phyloP scores from a whole-genome alignment of 2,888 invertebrate genomes.

The Luperina nickerlii region DNA sequence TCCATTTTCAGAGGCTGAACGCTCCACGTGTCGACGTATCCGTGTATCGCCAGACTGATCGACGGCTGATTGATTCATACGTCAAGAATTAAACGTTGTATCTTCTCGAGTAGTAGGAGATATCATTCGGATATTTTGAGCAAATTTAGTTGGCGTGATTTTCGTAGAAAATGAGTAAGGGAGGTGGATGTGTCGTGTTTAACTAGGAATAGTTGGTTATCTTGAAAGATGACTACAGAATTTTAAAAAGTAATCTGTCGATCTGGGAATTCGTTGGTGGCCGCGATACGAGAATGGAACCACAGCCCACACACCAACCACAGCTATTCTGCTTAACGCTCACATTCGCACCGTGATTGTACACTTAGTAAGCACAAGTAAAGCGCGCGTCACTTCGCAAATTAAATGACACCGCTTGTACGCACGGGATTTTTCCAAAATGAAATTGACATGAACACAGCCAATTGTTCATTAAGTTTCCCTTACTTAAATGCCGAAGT shows the following conservation, averaged over 20 bases:
- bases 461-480: neutral
- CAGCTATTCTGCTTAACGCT: neutral
- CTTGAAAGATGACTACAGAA: neutral
- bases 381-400: neutral
- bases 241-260: neutral
- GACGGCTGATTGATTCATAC: conserved; percentile 35
- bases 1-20: conserved; percentile 21
- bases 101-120: conserved; percentile 7
- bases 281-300: neutral
- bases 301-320: neutral
- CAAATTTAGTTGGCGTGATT: neutral
- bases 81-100: neutral
- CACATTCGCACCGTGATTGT: neutral
- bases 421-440: too few relatives aligned
- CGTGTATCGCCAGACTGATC: conserved; percentile 5
- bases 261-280: neutral
- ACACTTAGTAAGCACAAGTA: neutral
- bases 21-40: conserved; percentile 9
- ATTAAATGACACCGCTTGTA: too few relatives aligned
- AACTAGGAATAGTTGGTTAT: neutral
- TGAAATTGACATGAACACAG: neutral
- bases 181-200: neutral
- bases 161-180: neutral
- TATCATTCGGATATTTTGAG: conserved; percentile 1
- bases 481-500: neutral